Evolutionary conservation across 2,888 invertebrate species (phyloP).

Genomic region (Teleiodes luculella): DNA sequence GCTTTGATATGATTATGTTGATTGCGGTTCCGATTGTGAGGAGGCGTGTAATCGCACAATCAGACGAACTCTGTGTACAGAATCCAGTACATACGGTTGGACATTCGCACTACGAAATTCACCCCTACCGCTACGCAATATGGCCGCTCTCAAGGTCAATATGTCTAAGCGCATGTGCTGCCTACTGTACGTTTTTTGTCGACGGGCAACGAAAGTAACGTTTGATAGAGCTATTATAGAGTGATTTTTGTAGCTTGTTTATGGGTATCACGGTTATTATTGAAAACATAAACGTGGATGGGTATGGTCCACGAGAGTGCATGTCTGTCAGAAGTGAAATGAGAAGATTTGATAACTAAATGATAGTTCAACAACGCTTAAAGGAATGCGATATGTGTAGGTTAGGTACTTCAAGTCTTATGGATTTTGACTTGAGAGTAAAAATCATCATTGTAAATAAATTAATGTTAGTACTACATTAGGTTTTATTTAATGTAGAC

Average conservation of each 20-base stretch:
- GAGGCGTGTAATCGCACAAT: constrained; percentile 49
- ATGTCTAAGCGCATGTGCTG: too few relatives aligned
- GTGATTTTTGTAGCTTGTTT: not conserved
- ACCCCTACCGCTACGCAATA: too few relatives aligned
- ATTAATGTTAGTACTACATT: too few relatives aligned
- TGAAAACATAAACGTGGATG: not conserved
- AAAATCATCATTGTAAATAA: too few relatives aligned
- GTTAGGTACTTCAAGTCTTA: too few relatives aligned
- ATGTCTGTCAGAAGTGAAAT: not conserved
- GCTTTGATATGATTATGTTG: constrained; percentile 38
- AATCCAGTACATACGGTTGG: too few relatives aligned
- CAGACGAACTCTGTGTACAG: constrained; percentile 26
- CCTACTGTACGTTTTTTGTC: constrained; percentile 3
- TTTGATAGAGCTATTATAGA: constrained; percentile 11
- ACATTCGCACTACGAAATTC: too few relatives aligned
- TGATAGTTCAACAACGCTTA: too few relatives aligned
- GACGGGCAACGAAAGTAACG: constrained; percentile 2
- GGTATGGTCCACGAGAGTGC: not conserved
- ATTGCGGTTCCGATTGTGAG: constrained; percentile 56
- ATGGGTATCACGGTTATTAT: constrained; percentile 1
- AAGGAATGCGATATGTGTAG: too few relatives aligned
- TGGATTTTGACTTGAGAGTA: too few relatives aligned
- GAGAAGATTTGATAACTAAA: too few relatives aligned
- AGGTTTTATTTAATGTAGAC: not conserved
- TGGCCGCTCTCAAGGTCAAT: too few relatives aligned